Evolutionary conservation across 2,888 invertebrate species (phyloP), one percentile per base, ranked within the genome.

Genomic region (Patella caerulea): DNA sequence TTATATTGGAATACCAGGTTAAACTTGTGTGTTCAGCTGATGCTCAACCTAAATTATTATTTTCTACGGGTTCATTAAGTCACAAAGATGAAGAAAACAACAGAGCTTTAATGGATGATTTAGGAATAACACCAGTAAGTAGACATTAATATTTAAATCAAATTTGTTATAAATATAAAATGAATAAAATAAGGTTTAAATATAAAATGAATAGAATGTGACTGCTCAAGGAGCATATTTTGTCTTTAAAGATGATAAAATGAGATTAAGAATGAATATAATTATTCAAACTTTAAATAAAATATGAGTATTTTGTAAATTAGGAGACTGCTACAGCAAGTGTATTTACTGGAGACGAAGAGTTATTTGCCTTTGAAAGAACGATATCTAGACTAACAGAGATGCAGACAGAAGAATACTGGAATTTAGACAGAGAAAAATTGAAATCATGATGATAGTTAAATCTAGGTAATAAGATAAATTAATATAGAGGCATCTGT

Each of bases 271-370:
- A 45, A 45, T 45, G 7, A 45, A 45, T 45, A 45, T 5, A 45
- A 45, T 45, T 45, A 5, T 45, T 45, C 4, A 5, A 45, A 45
- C 45, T 45, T 45, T 9, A 45, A 45, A 9, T 45, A 45, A 45
- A 45, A 45, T 45, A 7, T 45, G 45, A 45, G 1, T 45, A 45
- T 45, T 45, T 5, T 14, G 14, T 65, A 24, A 24, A 24, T 55
- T 85, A 86, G 34, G 95, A 94, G 77, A 94, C 95, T 88, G 94
- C 96, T 29, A 94, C 94, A 83, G 96, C 97, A 4, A 97, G 96
- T 88, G 87, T 99, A 85, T 99, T 99, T 89, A 98, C 98, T 0
- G 99, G 99, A 0, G 97, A 97, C 91, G 99, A 99, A 92, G 99
- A 99, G 93, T 93, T 97, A 87, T 99, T 99, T 92, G 99, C 99